Evolutionary conservation across 2,797 vertebrate genomes (phyloP).

Genomic region (Semotilus atromaculatus): DNA sequence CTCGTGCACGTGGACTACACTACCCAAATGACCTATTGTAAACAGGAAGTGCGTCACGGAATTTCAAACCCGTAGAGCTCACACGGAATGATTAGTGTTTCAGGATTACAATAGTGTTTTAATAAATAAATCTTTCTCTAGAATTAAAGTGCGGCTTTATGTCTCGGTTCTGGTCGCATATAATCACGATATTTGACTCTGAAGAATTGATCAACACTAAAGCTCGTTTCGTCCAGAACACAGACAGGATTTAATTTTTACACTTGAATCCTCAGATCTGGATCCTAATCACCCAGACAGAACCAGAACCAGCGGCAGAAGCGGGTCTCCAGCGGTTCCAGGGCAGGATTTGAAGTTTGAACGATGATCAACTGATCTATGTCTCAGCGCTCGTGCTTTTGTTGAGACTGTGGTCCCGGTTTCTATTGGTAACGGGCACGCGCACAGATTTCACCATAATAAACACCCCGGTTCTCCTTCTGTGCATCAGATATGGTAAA

Average conservation of each 20-base stretch:
- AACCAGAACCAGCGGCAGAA: not conserved
- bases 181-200: not conserved
- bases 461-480: not conserved
- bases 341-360: not conserved
- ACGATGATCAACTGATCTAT: not conserved
- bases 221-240: not conserved
- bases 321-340: not conserved
- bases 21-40: conserved; percentile 29
- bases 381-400: not conserved
- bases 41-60: conserved; percentile 16
- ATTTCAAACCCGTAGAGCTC: conserved; percentile 6
- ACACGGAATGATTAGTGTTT: not conserved
- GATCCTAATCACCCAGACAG: not conserved
- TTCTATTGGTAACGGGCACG: conserved; percentile 33
- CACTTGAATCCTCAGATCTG: not conserved
- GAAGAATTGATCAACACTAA: not conserved
- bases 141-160: not conserved
- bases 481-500: conserved; percentile 1
- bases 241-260: not conserved
- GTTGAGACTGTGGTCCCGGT: not conserved
- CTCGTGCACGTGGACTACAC: not conserved
- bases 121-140: not conserved
- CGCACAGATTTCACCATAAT: conserved; percentile 18
- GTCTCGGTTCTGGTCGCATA: not conserved
- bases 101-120: not conserved